Evolutionary conservation across 35 echinoderm and acorn worm genomes (phyloP).

Genomic region (Stichopus chloronotus): DNA sequence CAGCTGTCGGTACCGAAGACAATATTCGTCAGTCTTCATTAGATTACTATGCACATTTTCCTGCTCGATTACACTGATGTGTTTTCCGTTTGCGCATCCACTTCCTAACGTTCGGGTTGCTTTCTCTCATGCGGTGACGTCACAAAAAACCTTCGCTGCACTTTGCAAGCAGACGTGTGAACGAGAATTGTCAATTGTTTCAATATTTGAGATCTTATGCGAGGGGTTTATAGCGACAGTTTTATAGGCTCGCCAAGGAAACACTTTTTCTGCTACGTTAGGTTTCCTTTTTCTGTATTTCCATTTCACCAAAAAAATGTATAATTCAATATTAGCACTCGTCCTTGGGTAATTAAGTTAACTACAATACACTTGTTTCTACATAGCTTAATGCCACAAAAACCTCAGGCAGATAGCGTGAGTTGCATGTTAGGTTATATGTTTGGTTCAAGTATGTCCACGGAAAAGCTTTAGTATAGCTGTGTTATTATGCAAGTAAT

Average conservation of each 20-base stretch:
- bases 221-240: background rate
- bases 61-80: background rate
- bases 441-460: too few relatives aligned
- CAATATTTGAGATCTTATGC: background rate
- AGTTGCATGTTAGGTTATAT: too few relatives aligned
- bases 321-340: background rate
- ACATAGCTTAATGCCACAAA: too few relatives aligned
- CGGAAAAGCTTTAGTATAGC: too few relatives aligned
- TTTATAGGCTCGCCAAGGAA: background rate
- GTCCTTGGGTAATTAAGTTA: background rate
- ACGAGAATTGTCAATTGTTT: background rate
- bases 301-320: background rate
- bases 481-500: too few relatives aligned
- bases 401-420: too few relatives aligned
- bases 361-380: too few relatives aligned
- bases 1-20: background rate
- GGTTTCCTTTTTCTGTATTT: background rate
- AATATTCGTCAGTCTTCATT: background rate
- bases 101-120: background rate
- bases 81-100: background rate
- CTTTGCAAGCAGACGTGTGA: background rate
- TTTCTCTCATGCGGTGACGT: background rate
- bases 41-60: background rate
- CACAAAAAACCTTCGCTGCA: background rate
- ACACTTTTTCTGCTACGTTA: background rate